Evolutionary conservation across 2,797 vertebrate genomes (phyloP), one percentile per base, ranked within the genome.

Genomic region (Ctenochaetus hawaiiensis): DNA sequence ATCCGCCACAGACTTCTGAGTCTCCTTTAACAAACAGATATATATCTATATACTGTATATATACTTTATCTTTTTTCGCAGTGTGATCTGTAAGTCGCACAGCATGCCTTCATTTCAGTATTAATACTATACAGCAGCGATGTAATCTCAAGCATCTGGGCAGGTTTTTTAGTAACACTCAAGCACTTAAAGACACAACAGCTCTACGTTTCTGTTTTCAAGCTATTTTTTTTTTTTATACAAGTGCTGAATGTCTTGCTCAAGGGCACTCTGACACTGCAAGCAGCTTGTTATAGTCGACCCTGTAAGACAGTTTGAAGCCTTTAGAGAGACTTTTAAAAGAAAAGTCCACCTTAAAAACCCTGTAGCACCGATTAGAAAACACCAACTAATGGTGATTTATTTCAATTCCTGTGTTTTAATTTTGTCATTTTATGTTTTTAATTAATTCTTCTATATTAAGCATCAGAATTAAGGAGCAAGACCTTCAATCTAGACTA

Each of bases 41-140:
- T 60, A 62, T 34, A 62, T 72, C 61, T 59, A 67, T 87, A 90
- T 20, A 68, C 89, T 90, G 82, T 85, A 81, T 60, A 75, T 84
- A 81, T 75, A 62, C 72, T 26, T 75, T 20, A 22, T 58, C 47
- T 49, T 72, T 30, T 67, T 84, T 83, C 44, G 77, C 93, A 69
- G 86, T 79, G 85, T 82, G 71, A 87, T 73, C 71, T 81, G 72
- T 70, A 8, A 80, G 81, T 93, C 92, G 79, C 91, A 91, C 93
- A 91, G 92, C 95, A 91, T 88, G 94, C 95, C 94, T 97, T 97
- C 96, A 96, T 96, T 93, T 92, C 93, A 93, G 91, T 93, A 93
- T 93, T 91, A 93, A 94, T 75, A 93, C 89, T 89, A 87, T 65
- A 85, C 85, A 94, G 92, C 91, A 93, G 91, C 85, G 79, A 91